phyloP scores from a whole-genome alignment of 2,888 invertebrate species.

The Dolomedes plantarius region DNA sequence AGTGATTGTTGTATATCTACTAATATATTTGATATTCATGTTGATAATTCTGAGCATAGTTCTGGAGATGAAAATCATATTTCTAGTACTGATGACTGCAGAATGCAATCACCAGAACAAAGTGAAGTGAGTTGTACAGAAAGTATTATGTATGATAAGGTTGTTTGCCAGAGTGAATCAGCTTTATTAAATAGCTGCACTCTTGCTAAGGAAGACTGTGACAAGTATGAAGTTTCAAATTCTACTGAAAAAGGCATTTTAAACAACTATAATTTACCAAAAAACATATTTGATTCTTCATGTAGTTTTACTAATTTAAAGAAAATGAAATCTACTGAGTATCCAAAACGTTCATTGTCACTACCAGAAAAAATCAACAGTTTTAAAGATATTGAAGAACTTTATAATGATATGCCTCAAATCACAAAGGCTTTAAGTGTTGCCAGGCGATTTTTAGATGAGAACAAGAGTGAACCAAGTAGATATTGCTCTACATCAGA shows the following conservation, averaged over 20 bases:
- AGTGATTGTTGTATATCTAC: background rate
- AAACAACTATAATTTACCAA: background rate
- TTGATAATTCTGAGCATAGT: background rate
- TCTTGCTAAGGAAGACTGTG: background rate
- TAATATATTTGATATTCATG: conserved; percentile 6
- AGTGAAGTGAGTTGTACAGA: conserved; percentile 52
- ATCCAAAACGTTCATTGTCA: conserved; percentile 22
- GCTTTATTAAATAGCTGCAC: background rate
- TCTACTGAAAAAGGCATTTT: background rate
- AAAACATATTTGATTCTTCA: background rate
- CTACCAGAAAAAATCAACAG: conserved; percentile 9
- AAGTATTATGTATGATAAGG: conserved; percentile 27
- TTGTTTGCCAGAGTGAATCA: background rate
- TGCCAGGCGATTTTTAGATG: too few species aligned
- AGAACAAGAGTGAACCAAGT: background rate
- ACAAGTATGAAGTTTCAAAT: background rate
- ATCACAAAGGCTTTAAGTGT: too few species aligned
- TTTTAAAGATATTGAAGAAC: background rate
- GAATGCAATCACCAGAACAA: conserved; percentile 34
- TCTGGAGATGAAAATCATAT: background rate
- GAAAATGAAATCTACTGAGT: background rate
- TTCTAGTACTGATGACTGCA: background rate
- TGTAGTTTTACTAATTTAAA: conserved; percentile 17
- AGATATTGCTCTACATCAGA: background rate
- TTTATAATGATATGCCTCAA: background rate